Evolutionary conservation across 1,140 invertebrate genomes (phyloP), one percentile per base, ranked within the genome.

Genomic region (Zaprionus taronus): DNA sequence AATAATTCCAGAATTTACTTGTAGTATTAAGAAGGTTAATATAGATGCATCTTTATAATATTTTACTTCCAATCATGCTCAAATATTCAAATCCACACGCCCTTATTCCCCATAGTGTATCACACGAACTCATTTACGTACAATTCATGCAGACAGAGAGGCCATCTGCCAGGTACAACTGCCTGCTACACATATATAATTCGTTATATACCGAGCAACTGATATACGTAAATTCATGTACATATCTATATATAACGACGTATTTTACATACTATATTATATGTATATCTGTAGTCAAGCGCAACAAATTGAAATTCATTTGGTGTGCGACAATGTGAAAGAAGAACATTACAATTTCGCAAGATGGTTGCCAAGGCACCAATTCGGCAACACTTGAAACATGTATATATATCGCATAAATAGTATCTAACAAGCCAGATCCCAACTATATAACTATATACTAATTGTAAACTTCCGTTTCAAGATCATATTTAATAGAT

Each of bases 301-400:
- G 72, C 36, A 76, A 63, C 14, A 72, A 85, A 83, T 83, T 83
- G 68, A 83, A 86, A 85, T 85, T 85, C 79, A 86, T 76, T 86
- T 79, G 55, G 71, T 79, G 79, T 86, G 58, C 83, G 69, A 63
- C n/a, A 67, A 56, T 6, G 24, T 38, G 36, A 68, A 73, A 31
- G 55, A 41, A 60, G 36, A 73, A 60, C 71, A 68, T 41, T 53
- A 31, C 41, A 34, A 44, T 24, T 51, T 28, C 26, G 47, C 17
- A 49, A 14, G 3, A 24, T 17, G 22, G 61, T 51, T 47, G 67
- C 64, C 60, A 64, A 77, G n/a, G n/a, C n/a, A n/a, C n/a, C n/a
- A n/a, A n/a, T n/a, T n/a, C 51, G 49, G 38, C 38, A n/a, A n/a
- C 15, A 41, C 38, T 41, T 9, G 9, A 22, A 22, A 22, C 47